Conservation (phyloP, 1,140 invertebrate genomes). For the Steinernema khuongi region DNA sequence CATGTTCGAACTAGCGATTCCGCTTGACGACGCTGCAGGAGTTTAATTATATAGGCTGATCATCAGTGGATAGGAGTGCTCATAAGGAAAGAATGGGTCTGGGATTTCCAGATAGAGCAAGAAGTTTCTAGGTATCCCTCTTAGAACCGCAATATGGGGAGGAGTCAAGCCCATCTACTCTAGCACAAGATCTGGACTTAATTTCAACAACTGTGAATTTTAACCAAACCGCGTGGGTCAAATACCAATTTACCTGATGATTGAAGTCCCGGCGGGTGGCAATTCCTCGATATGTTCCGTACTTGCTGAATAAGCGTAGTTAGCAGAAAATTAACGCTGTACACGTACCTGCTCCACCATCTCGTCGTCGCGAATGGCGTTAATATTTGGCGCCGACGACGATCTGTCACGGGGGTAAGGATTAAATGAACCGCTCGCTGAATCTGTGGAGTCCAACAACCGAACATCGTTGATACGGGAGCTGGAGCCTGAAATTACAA, state of each 20-base stretch:
- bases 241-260: not conserved
- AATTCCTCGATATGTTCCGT: not conserved
- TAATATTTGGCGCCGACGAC: slow-evolving; percentile 44
- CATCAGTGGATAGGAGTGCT: no score
- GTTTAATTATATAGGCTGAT: no score
- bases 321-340: slow-evolving; percentile 66
- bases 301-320: not conserved
- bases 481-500: not conserved
- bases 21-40: slow-evolving; percentile 4
- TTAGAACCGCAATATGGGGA: no score
- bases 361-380: slow-evolving; percentile 39
- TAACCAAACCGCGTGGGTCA: slow-evolving; percentile 26
- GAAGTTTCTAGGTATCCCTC: no score
- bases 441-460: not conserved
- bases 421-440: not conserved
- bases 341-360: slow-evolving; percentile 23
- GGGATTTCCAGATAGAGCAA: not conserved
- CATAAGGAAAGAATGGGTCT: not conserved
- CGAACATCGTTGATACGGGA: slow-evolving; percentile 12
- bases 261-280: not conserved
- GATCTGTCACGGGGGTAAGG: slow-evolving; percentile 40
- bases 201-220: not conserved
- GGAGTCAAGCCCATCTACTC: no score
- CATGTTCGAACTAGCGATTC: not conserved
- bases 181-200: not conserved